Percentiles rank a stretch among this genome's conserved stretches.
phyloP scores from a whole-genome alignment of 2,113 vertebrate genomes.

The Synchiropus splendidus region DNA sequence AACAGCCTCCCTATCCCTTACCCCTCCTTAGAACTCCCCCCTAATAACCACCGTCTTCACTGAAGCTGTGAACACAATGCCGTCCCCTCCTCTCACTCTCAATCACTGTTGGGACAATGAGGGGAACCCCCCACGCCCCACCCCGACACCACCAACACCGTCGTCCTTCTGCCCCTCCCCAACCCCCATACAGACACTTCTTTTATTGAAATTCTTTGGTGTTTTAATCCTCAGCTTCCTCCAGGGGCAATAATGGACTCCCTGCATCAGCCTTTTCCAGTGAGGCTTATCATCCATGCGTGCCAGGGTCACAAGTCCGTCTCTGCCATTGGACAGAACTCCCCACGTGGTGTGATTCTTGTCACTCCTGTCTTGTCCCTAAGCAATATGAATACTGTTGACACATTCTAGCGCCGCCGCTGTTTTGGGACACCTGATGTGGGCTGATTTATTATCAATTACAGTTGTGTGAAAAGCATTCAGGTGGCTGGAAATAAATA shows the following conservation, averaged over 20 bases:
- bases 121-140: slow-evolving; percentile 27
- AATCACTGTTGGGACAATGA: slow-evolving; percentile 72
- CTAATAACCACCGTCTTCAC: slow-evolving; percentile 64
- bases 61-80: slow-evolving; percentile 67
- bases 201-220: slow-evolving; percentile 79
- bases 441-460: too few species aligned
- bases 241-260: slow-evolving; percentile 72
- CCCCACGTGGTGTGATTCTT: slow-evolving; percentile 21
- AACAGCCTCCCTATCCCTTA: slow-evolving; percentile 68
- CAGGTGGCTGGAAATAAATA: too few species aligned
- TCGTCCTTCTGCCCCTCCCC: slow-evolving; percentile 55
- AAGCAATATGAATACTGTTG: neutral
- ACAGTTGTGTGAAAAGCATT: too few species aligned
- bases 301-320: slow-evolving; percentile 63
- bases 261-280: slow-evolving; percentile 72
- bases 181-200: slow-evolving; percentile 74
- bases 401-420: neutral
- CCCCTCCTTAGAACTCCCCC: slow-evolving; percentile 55
- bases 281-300: slow-evolving; percentile 49
- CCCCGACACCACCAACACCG: slow-evolving; percentile 25
- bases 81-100: slow-evolving; percentile 67
- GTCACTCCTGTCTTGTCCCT: slow-evolving; percentile 21
- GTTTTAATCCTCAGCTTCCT: slow-evolving; percentile 79
- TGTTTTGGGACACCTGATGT: too few species aligned
- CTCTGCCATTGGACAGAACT: slow-evolving; percentile 10